Evolutionary conservation across 1,140 invertebrate species (phyloP).

Genomic region (Magallana ariakensis): DNA sequence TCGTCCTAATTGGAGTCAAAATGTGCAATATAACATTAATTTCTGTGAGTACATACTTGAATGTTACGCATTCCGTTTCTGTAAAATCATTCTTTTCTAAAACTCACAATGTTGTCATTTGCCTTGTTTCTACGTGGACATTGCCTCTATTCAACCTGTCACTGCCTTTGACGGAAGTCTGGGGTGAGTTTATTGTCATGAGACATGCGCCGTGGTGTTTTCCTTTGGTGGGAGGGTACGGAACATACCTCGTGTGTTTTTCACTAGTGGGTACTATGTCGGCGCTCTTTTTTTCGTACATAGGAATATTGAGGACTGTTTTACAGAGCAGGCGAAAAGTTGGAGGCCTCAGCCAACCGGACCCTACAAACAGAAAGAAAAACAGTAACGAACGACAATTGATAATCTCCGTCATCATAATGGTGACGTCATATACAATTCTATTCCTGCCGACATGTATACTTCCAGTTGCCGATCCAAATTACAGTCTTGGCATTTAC

Average conservation of each 20-base stretch:
- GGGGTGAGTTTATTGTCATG: background rate
- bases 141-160: background rate
- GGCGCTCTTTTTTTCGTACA: background rate
- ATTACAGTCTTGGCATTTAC: background rate
- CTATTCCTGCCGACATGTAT: background rate
- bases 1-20: background rate
- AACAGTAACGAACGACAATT: background rate
- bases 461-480: constrained; percentile 5
- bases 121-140: background rate
- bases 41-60: background rate
- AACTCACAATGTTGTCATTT: background rate
- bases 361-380: background rate
- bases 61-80: background rate
- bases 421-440: constrained; percentile 21
- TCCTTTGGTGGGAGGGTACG: background rate
- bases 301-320: constrained; percentile 13
- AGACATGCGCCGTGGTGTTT: background rate
- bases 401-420: background rate
- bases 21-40: constrained; percentile 19
- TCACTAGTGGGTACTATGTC: constrained; percentile 1
- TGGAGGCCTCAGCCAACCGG: background rate
- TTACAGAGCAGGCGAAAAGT: constrained; percentile 18
- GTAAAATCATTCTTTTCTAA: background rate
- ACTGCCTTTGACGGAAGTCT: constrained; percentile 9
- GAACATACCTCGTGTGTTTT: constrained; percentile 25